Evolutionary conservation across 2,888 invertebrate genomes (phyloP).

Genomic region (Cryptocephalus primarius): DNA sequence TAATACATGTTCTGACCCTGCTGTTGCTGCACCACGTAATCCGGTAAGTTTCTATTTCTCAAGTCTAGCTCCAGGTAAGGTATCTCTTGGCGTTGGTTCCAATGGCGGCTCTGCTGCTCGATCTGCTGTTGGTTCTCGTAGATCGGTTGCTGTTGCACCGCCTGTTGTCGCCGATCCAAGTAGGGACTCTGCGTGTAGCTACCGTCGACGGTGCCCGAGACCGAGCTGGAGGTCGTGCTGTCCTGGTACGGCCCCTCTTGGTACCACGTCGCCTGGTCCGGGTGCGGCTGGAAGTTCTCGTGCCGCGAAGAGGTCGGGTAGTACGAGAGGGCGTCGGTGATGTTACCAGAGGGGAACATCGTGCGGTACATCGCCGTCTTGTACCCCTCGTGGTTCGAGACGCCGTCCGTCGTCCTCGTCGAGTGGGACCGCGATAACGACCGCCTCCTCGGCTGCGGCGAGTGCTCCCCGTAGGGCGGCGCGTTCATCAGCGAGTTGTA

Average conservation of each 20-base stretch:
- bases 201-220: slow-evolving; percentile 43
- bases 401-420: slow-evolving; percentile 40
- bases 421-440: slow-evolving; percentile 40
- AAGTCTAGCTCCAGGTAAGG: slow-evolving; percentile 38
- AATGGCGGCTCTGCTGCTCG: slow-evolving; percentile 21
- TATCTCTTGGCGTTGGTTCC: slow-evolving; percentile 35
- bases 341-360: slow-evolving; percentile 59
- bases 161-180: slow-evolving; percentile 25
- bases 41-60: slow-evolving; percentile 43
- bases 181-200: slow-evolving; percentile 39
- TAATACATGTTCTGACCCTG: slow-evolving; percentile 34
- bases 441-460: slow-evolving; percentile 23
- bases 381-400: slow-evolving; percentile 52
- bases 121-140: slow-evolving; percentile 28
- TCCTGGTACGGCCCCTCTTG: slow-evolving; percentile 39
- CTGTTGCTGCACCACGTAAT: slow-evolving; percentile 34
- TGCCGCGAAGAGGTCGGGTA: slow-evolving; percentile 64
- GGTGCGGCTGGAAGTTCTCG: slow-evolving; percentile 45
- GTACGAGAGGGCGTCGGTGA: slow-evolving; percentile 72
- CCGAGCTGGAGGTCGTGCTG: slow-evolving; percentile 48
- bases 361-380: slow-evolving; percentile 53
- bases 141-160: slow-evolving; percentile 24
- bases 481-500: slow-evolving; percentile 38
- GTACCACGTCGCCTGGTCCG: slow-evolving; percentile 48
- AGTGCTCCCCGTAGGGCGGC: neutral